These are phyloP conservation scores for Acanthornis magna DNA, from an alignment of 2,797 vertebrate species.

Conservation along the genomic window DNA sequence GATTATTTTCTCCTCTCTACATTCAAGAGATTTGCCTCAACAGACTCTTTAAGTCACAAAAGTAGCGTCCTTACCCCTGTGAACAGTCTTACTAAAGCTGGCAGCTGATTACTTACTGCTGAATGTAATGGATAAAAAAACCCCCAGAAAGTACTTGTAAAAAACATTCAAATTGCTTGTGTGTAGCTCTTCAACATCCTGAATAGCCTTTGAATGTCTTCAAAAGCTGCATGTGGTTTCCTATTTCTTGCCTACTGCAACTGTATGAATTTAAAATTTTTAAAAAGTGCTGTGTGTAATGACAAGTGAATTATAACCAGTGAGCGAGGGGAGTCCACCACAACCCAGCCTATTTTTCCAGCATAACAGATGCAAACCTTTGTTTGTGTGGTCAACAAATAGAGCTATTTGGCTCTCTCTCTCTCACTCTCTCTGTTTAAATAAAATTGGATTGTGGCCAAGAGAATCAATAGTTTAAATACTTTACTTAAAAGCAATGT, in stretches of 20 bases:
- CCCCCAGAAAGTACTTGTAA: neutral
- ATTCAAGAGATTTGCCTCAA: neutral
- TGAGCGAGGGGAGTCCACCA: neutral
- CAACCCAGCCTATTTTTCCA: neutral
- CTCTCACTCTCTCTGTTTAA: neutral
- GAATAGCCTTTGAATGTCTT: neutral
- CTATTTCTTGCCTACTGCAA: neutral
- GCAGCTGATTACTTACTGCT: neutral
- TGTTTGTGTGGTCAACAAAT: neutral
- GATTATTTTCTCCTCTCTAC: neutral
- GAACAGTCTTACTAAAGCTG: neutral
- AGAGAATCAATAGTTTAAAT: neutral
- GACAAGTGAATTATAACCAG: neutral
- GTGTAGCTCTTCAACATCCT: neutral
- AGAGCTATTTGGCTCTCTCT: neutral
- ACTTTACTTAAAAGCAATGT: neutral
- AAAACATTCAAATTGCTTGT: neutral
- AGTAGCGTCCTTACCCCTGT: neutral
- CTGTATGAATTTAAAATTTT: neutral
- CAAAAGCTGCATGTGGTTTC: neutral
- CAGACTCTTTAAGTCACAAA: neutral
- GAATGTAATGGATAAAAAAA: neutral
- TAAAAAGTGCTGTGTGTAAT: neutral
- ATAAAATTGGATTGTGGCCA: constrained; percentile 35
- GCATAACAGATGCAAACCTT: neutral